Conservation (phyloP, 2,113 vertebrate genomes). For the Gavialis gangeticus region DNA sequence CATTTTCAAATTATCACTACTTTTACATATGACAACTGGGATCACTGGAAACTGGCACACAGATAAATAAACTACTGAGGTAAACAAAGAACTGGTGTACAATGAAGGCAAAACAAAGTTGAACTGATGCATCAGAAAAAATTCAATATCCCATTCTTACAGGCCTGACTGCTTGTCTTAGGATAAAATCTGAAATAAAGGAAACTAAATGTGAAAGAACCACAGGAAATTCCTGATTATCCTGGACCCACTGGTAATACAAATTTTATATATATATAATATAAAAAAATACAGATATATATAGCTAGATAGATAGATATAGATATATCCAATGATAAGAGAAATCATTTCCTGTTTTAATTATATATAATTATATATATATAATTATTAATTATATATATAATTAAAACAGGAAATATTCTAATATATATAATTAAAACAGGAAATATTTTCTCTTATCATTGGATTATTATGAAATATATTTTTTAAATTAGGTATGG, state of each 20-base stretch:
- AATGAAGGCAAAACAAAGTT: neutral
- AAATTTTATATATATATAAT: neutral
- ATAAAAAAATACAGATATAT: too few relatives aligned
- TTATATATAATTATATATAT: too few relatives aligned
- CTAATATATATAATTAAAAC: neutral
- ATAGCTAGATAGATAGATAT: too few relatives aligned
- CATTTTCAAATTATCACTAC: neutral
- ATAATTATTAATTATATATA: neutral
- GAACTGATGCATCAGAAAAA: neutral
- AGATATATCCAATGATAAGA: too few relatives aligned
- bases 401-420: neutral
- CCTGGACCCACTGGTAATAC: neutral
- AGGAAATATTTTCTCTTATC: neutral
- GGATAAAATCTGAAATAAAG: neutral
- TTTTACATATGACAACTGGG: neutral
- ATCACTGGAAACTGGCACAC: neutral
- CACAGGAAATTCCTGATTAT: neutral
- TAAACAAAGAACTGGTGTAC: neutral
- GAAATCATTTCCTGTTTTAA: too few relatives aligned
- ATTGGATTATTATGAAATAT: neutral
- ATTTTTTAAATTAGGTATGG: neutral
- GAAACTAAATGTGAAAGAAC: neutral
- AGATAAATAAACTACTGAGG: too few relatives aligned
- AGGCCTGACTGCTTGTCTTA: neutral
- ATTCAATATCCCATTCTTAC: neutral